Evolutionary conservation across 2,888 invertebrate species (phyloP).

Genomic region (Temnothorax rugatulus): DNA sequence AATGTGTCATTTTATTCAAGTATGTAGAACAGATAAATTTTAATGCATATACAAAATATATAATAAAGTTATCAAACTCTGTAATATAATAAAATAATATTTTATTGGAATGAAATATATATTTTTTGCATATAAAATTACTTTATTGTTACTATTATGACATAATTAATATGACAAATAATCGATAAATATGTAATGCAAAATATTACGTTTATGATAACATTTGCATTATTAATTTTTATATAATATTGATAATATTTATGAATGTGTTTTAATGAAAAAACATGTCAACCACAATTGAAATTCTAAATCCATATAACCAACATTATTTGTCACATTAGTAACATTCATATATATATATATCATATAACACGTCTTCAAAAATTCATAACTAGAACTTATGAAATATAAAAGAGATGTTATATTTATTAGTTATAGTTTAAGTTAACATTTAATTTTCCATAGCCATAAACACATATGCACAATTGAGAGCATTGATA

Average conservation of each 20-base stretch:
- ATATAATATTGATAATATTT: slow-evolving; percentile 31
- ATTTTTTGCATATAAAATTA: slow-evolving; percentile 19
- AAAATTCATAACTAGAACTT: slow-evolving; percentile 44
- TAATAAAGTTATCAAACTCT: neutral
- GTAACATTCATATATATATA: slow-evolving; percentile 39
- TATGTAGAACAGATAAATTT: neutral
- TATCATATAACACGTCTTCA: slow-evolving; percentile 39
- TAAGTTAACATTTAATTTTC: slow-evolving; percentile 38
- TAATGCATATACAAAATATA: neutral
- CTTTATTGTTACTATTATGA: slow-evolving; percentile 11
- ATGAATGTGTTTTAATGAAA: neutral
- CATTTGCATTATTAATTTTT: neutral
- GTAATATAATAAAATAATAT: neutral
- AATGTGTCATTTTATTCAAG: neutral
- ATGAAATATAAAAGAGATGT: slow-evolving; percentile 53
- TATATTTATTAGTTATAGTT: slow-evolving; percentile 51
- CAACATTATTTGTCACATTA: slow-evolving; percentile 49
- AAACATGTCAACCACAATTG: neutral
- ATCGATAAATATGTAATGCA: slow-evolving; percentile 8
- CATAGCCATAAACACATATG: slow-evolving; percentile 45
- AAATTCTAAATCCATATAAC: slow-evolving; percentile 31
- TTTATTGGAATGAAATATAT: slow-evolving; percentile 5
- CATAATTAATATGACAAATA: slow-evolving; percentile 22
- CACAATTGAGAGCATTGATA: slow-evolving; percentile 16
- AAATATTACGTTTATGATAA: slow-evolving; percentile 1